phyloP scores from a whole-genome alignment of 2,888 invertebrate genomes.

The Myopa tessellatipennis region DNA sequence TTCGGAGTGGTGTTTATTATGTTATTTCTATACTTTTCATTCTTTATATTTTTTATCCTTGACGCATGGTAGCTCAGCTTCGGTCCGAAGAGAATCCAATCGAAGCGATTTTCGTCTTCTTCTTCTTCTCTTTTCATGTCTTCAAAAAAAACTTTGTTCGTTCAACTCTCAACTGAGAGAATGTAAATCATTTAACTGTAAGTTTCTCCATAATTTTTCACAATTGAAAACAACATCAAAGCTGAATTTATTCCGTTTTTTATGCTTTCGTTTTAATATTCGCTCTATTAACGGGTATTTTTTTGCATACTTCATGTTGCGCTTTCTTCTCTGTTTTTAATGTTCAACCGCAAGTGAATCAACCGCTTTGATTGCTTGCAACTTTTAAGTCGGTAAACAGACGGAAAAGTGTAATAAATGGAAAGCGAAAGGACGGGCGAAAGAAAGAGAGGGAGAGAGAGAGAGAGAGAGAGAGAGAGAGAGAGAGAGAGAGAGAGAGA shows the following conservation, averaged over 20 bases:
- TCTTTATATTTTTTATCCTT: no score
- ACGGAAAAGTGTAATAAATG: background rate
- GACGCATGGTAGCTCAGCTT: no score
- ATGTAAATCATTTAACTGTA: constrained; percentile 16
- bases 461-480: no score
- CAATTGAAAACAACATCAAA: constrained; percentile 23
- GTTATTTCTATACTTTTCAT: no score
- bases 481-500: no score
- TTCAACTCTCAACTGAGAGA: no score
- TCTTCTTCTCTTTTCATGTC: background rate
- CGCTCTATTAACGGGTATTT: constrained; percentile 17
- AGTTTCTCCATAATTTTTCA: background rate
- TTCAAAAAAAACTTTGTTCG: background rate
- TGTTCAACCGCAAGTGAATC: background rate
- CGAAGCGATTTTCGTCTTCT: background rate
- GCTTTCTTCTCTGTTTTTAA: background rate
- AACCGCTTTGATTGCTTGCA: constrained; percentile 19
- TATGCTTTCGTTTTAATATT: background rate
- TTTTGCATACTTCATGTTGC: background rate
- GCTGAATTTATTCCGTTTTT: background rate
- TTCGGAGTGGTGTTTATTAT: no score
- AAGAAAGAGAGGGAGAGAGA: background rate
- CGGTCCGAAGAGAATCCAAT: background rate
- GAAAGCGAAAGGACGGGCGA: background rate
- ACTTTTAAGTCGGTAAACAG: constrained; percentile 3